phyloP scores from a whole-genome alignment of 2,113 vertebrate genomes.

The Bos taurus region DNA sequence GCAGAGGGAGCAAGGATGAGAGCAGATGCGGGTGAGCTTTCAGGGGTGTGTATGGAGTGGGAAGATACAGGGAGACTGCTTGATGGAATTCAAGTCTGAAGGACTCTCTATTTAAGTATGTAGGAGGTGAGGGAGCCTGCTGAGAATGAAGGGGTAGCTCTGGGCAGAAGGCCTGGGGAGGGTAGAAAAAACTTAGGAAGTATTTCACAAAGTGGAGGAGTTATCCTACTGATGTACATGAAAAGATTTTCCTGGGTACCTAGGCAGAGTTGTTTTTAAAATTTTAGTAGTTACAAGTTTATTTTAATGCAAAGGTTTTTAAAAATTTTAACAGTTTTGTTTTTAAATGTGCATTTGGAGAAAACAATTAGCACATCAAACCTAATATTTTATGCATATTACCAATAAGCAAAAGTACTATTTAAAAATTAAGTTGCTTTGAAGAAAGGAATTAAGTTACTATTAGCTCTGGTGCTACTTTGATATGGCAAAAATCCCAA shows the following conservation, averaged over 20 bases:
- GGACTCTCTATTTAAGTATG: neutral
- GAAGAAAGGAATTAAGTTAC: neutral
- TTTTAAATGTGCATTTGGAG: neutral
- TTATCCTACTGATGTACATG: no score
- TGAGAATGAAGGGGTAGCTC: neutral
- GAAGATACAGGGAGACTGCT: neutral
- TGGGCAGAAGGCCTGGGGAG: neutral
- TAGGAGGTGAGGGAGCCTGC: neutral
- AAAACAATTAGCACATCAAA: neutral
- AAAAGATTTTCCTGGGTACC: neutral
- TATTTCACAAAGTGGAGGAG: neutral
- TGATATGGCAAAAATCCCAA: neutral
- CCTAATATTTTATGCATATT: neutral
- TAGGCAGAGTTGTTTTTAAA: neutral
- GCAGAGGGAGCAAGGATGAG: neutral
- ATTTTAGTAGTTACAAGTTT: neutral
- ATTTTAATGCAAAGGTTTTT: neutral
- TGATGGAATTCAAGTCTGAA: neutral
- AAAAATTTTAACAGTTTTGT: neutral
- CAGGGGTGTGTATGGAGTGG: neutral
- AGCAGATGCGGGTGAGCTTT: neutral
- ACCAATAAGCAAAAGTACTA: neutral
- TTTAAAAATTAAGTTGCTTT: neutral
- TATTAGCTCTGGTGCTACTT: neutral
- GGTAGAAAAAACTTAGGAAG: neutral